These are phyloP conservation scores for Euura lappo DNA, from an alignment of 1,140 invertebrate genomes.

Conservation along the genomic window DNA sequence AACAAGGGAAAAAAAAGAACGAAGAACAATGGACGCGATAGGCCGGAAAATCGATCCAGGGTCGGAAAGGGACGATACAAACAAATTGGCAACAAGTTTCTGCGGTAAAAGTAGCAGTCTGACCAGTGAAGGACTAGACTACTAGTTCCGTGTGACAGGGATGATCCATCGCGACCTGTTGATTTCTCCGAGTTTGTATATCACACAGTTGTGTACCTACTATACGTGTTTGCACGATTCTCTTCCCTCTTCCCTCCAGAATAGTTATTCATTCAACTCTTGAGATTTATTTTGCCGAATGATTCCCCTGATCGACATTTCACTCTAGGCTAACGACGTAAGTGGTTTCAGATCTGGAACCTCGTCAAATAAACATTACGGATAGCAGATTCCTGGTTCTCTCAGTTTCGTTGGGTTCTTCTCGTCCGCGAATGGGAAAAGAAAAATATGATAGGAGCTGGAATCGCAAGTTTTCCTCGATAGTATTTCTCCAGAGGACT, in stretches of 20 bases:
- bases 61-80: too few species aligned
- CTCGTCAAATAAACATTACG: not conserved
- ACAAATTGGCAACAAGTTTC: too few species aligned
- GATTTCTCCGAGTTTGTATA: not conserved
- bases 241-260: too few species aligned
- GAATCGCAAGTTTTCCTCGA: not conserved
- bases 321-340: not conserved
- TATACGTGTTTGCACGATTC: too few species aligned
- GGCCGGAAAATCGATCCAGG: too few species aligned
- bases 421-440: too few species aligned
- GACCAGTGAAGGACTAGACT: not conserved
- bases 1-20: too few species aligned
- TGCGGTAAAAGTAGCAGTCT: not conserved
- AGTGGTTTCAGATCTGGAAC: not conserved
- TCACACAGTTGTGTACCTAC: too few species aligned
- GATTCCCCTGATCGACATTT: not conserved
- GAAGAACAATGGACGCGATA: too few species aligned
- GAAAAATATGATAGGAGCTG: too few species aligned
- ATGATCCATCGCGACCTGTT: constrained; percentile 6
- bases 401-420: too few species aligned
- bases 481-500: not conserved
- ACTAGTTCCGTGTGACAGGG: not conserved
- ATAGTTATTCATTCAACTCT: not conserved
- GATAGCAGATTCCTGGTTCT: not conserved
- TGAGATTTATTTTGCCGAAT: not conserved